Evolutionary conservation across 2,797 vertebrate genomes (phyloP), one percentile per base, ranked within the genome.

Genomic region (Nyctalus aviator): DNA sequence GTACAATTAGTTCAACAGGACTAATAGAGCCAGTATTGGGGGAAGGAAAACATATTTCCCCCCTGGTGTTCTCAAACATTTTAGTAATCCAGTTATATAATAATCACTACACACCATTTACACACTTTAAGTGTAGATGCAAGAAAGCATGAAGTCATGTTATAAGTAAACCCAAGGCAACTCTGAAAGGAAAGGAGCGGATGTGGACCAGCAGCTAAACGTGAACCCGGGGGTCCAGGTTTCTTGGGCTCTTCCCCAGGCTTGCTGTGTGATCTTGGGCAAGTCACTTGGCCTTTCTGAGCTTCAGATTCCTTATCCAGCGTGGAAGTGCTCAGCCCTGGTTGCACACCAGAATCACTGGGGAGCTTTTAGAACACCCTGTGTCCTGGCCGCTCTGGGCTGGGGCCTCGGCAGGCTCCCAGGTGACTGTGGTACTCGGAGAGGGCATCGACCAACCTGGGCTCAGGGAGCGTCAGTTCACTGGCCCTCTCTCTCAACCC

Each of bases 21-120:
- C 68, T 88, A 27, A 79, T 10, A 41, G 59, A 81, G 48, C 20
- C 53, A 18, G 30, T 41, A 53, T 79, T 76, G 46, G 21, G n/a
- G 3, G 8, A 68, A 48, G 35, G 25, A 55, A 82, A 73, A 57
- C n/a, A 27, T 4, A 18, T 81, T 84, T 41, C n/a, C 32, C n/a
- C 53, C 21, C 59, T 53, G 84, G 18, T 64, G 53, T 55, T 93
- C 83, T 92, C 75, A 82, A 72, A 87, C 32, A n/a, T 27, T 53
- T 50, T 95, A 53, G 35, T 41, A n/a, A 64, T 69, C 4, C 72
- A 46, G 50, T 14, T n/a, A 20, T 53, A 1, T 90, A 50, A 68
- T 66, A 50, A 68, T 66, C 41, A 37, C 23, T 78, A 9, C 8
- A 46, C 5, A 27, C 10, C 41, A 35, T 46, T 88, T 53, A 53